A percentile compares a stretch with the other conserved stretches of the same genome.
These are phyloP conservation scores for Pimephales promelas DNA, from an alignment of 2,113 vertebrate genomes.

Conservation along the genomic window DNA sequence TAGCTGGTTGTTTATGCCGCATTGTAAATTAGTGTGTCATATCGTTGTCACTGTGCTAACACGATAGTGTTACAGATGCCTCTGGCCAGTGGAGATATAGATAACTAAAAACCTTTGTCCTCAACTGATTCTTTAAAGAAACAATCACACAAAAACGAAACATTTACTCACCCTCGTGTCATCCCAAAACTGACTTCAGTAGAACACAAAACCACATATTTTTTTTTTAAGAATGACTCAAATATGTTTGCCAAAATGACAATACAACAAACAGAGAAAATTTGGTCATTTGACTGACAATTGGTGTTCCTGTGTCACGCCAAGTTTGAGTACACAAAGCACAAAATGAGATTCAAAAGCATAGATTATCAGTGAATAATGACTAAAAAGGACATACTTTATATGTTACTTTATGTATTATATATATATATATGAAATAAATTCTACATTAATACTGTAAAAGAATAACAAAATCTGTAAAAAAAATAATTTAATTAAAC, in stretches of 20 bases:
- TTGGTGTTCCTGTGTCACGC: too few species aligned
- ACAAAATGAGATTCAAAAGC: too few species aligned
- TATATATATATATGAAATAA: background rate
- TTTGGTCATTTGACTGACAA: too few species aligned
- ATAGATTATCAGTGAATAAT: background rate
- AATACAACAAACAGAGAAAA: too few species aligned
- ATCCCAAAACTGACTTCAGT: background rate
- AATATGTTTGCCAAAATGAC: too few species aligned
- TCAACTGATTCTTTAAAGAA: conserved; percentile 23
- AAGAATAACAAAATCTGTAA: too few species aligned
- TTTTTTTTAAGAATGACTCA: background rate
- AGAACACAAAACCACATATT: background rate
- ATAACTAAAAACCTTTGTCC: conserved; percentile 28
- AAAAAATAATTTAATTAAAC: too few species aligned
- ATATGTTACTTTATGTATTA: too few species aligned
- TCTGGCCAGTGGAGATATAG: conserved; percentile 18
- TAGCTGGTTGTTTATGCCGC: conserved; percentile 3
- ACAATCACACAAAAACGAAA: background rate
- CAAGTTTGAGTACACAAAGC: too few species aligned
- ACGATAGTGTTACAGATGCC: conserved; percentile 16
- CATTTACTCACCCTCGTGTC: background rate
- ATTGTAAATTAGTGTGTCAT: conserved; percentile 32
- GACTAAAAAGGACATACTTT: background rate
- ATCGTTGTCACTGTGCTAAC: background rate
- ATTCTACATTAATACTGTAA: too few species aligned